These are phyloP conservation scores for Chymomyza amoena DNA, from an alignment of 2,888 invertebrate genomes.

Conservation along the genomic window DNA sequence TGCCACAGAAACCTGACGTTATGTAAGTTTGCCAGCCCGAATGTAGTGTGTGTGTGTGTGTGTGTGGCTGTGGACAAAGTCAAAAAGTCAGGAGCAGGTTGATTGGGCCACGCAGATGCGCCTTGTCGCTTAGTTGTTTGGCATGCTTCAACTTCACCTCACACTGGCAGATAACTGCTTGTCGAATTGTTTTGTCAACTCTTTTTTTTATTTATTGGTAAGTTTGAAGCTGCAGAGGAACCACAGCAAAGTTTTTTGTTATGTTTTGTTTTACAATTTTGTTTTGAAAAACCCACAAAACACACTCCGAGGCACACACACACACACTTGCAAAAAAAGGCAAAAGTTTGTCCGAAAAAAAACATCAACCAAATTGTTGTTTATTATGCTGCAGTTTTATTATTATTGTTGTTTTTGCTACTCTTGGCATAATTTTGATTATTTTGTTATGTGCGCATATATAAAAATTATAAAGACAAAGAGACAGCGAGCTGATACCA, in stretches of 20 bases:
- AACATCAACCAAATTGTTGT: slow-evolving; percentile 59
- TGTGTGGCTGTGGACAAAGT: not conserved
- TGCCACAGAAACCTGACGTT: not conserved
- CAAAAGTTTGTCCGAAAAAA: slow-evolving; percentile 57
- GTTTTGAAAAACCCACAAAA: not conserved
- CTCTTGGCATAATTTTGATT: slow-evolving; percentile 54
- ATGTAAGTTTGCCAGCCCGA: not conserved
- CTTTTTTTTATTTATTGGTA: slow-evolving; percentile 59
- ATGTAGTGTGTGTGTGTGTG: slow-evolving; percentile 1
- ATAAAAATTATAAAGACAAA: not conserved
- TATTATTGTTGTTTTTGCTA: slow-evolving; percentile 12
- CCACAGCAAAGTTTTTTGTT: not conserved
- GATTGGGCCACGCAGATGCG: not conserved
- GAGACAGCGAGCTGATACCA: not conserved
- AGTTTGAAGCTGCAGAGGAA: slow-evolving; percentile 13
- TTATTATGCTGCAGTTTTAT: slow-evolving; percentile 48
- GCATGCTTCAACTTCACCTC: not conserved
- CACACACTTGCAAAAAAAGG: not conserved
- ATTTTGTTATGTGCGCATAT: slow-evolving; percentile 44
- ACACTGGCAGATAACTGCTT: not conserved
- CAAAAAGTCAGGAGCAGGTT: not conserved
- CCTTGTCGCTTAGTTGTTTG: not conserved
- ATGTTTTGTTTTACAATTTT: not conserved
- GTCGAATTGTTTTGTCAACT: slow-evolving; percentile 33
- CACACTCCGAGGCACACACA: not conserved